A percentile compares a stretch with the other conserved stretches of the same genome.
Evolutionary conservation across 1,140 invertebrate species (phyloP).

Genomic region (Dinoponera quadriceps): DNA sequence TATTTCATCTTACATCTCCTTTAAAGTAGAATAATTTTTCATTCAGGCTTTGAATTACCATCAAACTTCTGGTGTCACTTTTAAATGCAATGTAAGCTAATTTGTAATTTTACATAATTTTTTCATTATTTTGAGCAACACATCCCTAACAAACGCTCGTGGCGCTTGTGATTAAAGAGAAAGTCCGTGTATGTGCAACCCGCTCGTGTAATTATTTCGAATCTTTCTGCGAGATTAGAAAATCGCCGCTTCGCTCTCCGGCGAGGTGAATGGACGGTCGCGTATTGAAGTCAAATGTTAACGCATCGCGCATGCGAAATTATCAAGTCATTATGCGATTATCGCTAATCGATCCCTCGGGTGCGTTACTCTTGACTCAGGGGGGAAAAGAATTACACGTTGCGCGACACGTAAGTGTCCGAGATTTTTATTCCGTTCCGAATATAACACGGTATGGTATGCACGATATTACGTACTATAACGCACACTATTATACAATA

Average conservation of each 20-base stretch:
- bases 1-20: no score
- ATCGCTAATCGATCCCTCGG: constrained; percentile 20
- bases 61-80: no score
- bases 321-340: constrained; percentile 47
- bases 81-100: no score
- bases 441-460: no score
- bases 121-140: no score
- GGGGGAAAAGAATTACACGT: neutral
- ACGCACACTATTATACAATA: no score
- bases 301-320: constrained; percentile 39
- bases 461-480: no score
- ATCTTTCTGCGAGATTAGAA: constrained; percentile 52
- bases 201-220: constrained; percentile 55
- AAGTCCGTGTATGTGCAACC: constrained; percentile 40
- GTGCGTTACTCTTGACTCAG: neutral
- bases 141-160: constrained; percentile 8
- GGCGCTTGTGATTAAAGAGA: constrained; percentile 44
- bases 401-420: neutral
- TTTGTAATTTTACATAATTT: no score
- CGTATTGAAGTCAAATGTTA: constrained; percentile 51
- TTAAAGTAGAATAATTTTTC: no score
- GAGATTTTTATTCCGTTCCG: neutral
- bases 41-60: no score
- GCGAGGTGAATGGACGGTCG: constrained; percentile 42
- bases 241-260: constrained; percentile 21